Conservation (phyloP, 2,113 vertebrate genomes). For the Passer domesticus region DNA sequence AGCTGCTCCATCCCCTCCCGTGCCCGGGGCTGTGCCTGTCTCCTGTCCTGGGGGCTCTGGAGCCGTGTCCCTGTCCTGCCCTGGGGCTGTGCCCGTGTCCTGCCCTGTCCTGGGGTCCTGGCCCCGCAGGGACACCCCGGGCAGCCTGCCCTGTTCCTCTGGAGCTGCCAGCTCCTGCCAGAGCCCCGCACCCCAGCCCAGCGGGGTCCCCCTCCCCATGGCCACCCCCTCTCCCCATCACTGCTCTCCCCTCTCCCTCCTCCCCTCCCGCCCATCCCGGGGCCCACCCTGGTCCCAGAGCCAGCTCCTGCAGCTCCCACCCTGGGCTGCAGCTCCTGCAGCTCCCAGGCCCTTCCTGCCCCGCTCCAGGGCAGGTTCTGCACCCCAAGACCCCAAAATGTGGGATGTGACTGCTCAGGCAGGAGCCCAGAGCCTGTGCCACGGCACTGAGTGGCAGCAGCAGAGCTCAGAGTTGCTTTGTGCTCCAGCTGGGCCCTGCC, state of each 20-base stretch:
- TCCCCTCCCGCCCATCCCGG: background rate
- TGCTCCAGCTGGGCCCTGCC: background rate
- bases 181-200: background rate
- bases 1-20: too few relatives aligned
- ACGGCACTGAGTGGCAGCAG: background rate
- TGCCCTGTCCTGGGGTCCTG: background rate
- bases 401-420: background rate
- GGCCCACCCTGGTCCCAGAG: background rate
- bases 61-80: background rate
- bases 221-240: background rate
- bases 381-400: background rate
- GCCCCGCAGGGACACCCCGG: fast-evolving
- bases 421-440: background rate
- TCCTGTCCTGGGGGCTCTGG: background rate
- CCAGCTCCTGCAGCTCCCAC: background rate
- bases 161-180: background rate
- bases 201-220: background rate
- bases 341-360: background rate
- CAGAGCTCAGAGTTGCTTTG: background rate
- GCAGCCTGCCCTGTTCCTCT: background rate
- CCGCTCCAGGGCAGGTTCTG: background rate
- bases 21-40: background rate
- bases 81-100: background rate
- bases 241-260: background rate
- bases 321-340: background rate